phyloP scores from a whole-genome alignment of 64 coral and sea anemone species.

The Pocillopora damicornis region DNA sequence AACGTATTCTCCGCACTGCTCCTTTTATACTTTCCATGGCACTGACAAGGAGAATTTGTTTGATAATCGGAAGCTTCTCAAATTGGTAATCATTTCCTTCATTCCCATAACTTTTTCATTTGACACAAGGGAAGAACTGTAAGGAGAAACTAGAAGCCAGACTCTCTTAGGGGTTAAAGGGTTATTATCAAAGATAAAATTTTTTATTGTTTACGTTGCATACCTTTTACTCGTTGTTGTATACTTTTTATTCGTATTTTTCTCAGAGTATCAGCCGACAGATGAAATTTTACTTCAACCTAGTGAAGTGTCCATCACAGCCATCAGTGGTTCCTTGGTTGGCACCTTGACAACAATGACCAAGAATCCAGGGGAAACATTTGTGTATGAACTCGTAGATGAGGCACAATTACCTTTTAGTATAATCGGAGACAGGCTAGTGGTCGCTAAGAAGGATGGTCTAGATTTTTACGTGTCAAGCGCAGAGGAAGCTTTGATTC shows the following conservation, averaged over 20 bases:
- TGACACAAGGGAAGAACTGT: too few species aligned
- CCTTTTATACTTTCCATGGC: neutral
- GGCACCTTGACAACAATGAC: conserved; percentile 46
- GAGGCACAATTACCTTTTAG: conserved; percentile 48
- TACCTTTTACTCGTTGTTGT: neutral
- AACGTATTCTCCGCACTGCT: neutral
- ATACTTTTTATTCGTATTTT: neutral
- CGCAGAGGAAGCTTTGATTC: conserved; percentile 36
- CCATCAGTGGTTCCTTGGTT: conserved; percentile 46
- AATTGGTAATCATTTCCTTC: too few species aligned
- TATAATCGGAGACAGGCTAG: conserved; percentile 47
- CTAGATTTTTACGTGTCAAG: conserved; percentile 47
- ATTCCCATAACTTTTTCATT: too few species aligned
- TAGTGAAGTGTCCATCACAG: conserved; percentile 65
- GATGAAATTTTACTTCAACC: conserved; percentile 50
- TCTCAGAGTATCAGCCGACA: conserved; percentile 45
- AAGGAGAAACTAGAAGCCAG: too few species aligned
- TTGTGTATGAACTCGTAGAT: conserved; percentile 53
- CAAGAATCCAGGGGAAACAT: conserved; percentile 46
- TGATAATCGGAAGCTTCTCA: too few species aligned
- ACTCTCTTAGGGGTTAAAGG: too few species aligned
- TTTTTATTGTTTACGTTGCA: too few species aligned
- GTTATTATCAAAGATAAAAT: too few species aligned
- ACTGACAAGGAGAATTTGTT: neutral
- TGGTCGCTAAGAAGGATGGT: conserved; percentile 29